These are phyloP conservation scores for Mohoua ochrocephala DNA, from an alignment of 2,113 vertebrate species.

Conservation along the genomic window DNA sequence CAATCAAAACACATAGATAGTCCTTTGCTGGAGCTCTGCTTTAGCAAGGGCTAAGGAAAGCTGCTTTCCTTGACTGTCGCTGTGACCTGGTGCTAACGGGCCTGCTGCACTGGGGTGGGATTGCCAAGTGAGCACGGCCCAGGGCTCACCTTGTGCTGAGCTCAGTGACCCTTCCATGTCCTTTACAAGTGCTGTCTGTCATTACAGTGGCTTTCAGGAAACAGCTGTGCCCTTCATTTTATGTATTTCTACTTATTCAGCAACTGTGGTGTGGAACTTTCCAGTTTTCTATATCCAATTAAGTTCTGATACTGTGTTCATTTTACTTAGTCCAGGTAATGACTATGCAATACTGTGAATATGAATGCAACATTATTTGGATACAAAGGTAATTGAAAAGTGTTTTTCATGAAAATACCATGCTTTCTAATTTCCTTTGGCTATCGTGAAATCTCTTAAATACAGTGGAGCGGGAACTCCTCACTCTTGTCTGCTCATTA, in stretches of 20 bases:
- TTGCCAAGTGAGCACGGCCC: rapidly evolving
- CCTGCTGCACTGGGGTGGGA: not conserved
- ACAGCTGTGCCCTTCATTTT: not conserved
- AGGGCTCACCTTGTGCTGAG: not conserved
- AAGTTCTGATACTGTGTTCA: not conserved
- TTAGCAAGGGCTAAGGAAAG: not conserved
- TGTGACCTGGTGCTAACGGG: not conserved
- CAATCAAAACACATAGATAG: not conserved
- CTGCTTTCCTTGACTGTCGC: not conserved
- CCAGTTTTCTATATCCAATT: not conserved
- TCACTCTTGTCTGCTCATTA: not conserved
- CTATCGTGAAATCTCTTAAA: not conserved
- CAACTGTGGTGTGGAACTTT: not conserved
- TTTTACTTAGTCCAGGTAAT: not conserved
- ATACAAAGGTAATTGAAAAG: not conserved
- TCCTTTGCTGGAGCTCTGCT: not conserved
- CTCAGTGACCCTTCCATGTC: not conserved
- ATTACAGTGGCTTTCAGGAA: not conserved
- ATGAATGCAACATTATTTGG: not conserved
- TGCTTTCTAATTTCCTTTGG: not conserved
- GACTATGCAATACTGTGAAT: not conserved
- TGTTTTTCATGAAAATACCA: not conserved
- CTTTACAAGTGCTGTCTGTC: not conserved
- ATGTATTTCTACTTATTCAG: not conserved
- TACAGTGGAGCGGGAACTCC: not conserved